Evolutionary conservation across 1,140 invertebrate genomes (phyloP), one percentile per base, ranked within the genome.

Genomic region (Drosophila navojoa): DNA sequence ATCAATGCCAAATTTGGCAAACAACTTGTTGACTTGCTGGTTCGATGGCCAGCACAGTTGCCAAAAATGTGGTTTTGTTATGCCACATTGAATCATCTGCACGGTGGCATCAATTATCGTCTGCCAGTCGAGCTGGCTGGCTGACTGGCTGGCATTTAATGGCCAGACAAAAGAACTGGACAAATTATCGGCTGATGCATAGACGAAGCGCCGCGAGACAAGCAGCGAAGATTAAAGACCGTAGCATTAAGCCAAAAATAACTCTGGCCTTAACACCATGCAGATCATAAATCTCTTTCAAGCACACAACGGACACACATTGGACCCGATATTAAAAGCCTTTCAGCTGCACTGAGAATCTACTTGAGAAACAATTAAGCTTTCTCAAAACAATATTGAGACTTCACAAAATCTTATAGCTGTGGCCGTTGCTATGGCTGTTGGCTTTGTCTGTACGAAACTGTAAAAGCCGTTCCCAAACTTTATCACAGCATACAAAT

Each of bases 91-190:
- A 16, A 67, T 72, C 52, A 49, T 72, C 71, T 62, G 60, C 72
- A 75, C 82, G 79, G 84, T 87, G 84, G 82, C 82, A 77, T 76
- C 84, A 87, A 87, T 87, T 87, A 86, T 62, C 76, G 76, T 87
- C 82, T 70, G 35, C 19, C 19, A 19, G 19, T 19, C 19, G 19
- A 19, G 35, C 35, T 11, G 35, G 35, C 35, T 38, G 2, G 35
- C 35, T 38, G 35, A 1, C 35, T 38, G 35, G 35, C 35, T 38
- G 71, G 58, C 85, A 76, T 76, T 81, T 63, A 81, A 81, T 73
- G 54, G 50, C 75, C 71, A 74, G 67, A 79, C 72, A 87, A 79
- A 77, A 64, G 54, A 71, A 47, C 52, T 57, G 42, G 66, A 66
- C 59, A 82, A 72, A 82, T 77, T 76, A 87, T 81, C 62, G 19